A percentile compares a stretch with the other conserved stretches of the same genome.
phyloP scores from a whole-genome alignment of 2,888 invertebrate species.

The Synergus japonicus region DNA sequence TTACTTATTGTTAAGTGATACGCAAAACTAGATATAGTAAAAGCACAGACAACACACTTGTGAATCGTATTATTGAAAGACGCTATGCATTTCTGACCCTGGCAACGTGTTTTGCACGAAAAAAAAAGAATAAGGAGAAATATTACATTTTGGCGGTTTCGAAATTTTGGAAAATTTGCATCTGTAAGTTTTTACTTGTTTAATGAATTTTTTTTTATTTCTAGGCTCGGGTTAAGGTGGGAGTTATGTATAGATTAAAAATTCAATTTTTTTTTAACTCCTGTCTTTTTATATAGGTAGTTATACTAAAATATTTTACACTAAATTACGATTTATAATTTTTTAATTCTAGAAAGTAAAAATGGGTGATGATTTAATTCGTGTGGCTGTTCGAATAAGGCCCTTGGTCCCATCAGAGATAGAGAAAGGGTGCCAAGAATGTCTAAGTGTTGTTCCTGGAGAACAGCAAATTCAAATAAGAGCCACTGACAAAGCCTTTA shows the following conservation, averaged over 20 bases:
- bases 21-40: background rate
- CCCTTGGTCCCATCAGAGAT: slow-evolving; percentile 87
- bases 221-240: background rate
- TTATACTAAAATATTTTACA: background rate
- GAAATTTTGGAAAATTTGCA: background rate
- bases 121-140: background rate
- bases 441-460: slow-evolving; percentile 83
- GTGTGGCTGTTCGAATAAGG: slow-evolving; percentile 90
- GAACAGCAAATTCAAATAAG: slow-evolving; percentile 86
- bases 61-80: background rate
- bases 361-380: slow-evolving; percentile 79
- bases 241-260: background rate
- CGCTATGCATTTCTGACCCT: background rate
- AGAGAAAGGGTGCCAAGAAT: slow-evolving; percentile 86
- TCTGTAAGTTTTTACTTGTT: background rate
- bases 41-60: background rate
- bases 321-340: background rate
- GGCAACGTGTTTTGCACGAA: background rate
- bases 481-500: slow-evolving; percentile 84
- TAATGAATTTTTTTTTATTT: background rate
- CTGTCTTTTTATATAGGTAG: background rate
- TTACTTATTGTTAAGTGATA: background rate
- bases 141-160: background rate
- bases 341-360: slow-evolving; percentile 47
- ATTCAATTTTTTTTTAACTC: background rate